These are phyloP conservation scores for Varanus salvator DNA, from an alignment of 2,113 vertebrate species.

Conservation along the genomic window DNA sequence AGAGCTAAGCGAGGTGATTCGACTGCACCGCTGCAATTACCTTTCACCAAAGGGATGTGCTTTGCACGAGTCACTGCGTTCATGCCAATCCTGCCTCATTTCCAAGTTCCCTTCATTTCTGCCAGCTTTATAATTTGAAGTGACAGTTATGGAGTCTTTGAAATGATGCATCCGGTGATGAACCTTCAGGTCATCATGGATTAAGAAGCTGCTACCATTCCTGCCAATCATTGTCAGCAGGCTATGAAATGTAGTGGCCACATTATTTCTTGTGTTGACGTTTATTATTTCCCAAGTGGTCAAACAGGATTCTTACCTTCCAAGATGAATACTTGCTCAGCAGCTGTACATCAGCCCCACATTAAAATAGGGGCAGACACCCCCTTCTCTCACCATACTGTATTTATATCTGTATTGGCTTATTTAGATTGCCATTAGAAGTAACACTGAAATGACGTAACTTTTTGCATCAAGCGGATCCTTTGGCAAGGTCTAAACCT, in stretches of 20 bases:
- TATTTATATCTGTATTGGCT: constrained; percentile 12
- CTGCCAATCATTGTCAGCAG: constrained; percentile 47
- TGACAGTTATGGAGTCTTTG: constrained; percentile 45
- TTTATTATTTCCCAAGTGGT: constrained; percentile 55
- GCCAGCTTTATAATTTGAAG: constrained; percentile 47
- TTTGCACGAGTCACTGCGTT: constrained; percentile 40
- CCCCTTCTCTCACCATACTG: constrained; percentile 17
- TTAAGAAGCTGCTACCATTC: constrained; percentile 40
- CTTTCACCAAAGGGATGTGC: constrained; percentile 49
- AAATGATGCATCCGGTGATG: constrained; percentile 46
- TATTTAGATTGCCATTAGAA: neutral
- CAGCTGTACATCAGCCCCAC: constrained; percentile 25
- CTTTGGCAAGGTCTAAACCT: neutral
- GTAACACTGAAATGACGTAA: neutral
- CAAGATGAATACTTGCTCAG: constrained; percentile 30
- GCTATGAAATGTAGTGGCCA: constrained; percentile 45
- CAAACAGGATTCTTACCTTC: constrained; percentile 33
- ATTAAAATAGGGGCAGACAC: constrained; percentile 15
- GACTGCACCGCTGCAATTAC: constrained; percentile 33
- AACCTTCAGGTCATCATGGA: neutral
- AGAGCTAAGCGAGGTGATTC: constrained; percentile 34
- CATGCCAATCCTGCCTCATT: constrained; percentile 36
- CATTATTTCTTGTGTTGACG: constrained; percentile 41
- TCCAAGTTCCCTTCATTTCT: constrained; percentile 53
- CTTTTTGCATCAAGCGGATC: neutral